Conservation (phyloP, 2,113 vertebrate species). For the Sylvia atricapilla region DNA sequence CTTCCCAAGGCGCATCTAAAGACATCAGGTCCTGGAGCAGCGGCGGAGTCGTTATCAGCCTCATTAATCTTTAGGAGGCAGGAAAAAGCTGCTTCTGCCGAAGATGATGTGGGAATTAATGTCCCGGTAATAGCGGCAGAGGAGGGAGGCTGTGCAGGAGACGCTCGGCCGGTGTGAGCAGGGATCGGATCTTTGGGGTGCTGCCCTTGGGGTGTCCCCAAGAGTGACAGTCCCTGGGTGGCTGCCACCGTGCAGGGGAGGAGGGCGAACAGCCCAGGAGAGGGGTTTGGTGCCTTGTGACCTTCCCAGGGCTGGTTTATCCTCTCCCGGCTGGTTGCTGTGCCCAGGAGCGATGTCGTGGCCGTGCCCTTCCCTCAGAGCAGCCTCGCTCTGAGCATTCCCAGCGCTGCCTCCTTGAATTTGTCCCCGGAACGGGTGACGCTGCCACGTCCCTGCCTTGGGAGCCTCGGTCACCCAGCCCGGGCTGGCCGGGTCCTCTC, state of each 20-base stretch:
- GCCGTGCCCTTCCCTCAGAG: neutral
- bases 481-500: neutral
- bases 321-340: neutral
- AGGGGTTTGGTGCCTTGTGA: neutral
- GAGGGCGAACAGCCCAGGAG: neutral
- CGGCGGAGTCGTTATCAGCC: neutral
- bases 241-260: too few relatives aligned
- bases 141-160: neutral
- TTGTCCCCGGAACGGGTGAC: neutral
- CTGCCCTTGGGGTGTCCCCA: accelerated
- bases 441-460: neutral
- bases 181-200: neutral
- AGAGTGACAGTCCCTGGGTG: neutral
- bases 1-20: neutral
- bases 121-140: neutral
- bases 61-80: neutral
- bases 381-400: accelerated
- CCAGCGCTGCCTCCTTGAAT: neutral
- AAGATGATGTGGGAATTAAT: neutral
- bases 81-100: constrained; percentile 9
- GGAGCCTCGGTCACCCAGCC: neutral
- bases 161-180: accelerated
- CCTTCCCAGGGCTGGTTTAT: neutral
- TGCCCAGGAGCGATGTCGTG: neutral
- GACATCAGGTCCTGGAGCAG: neutral